Conservation (phyloP, 1,140 invertebrate genomes). For the Teleogryllus occipitalis region DNA sequence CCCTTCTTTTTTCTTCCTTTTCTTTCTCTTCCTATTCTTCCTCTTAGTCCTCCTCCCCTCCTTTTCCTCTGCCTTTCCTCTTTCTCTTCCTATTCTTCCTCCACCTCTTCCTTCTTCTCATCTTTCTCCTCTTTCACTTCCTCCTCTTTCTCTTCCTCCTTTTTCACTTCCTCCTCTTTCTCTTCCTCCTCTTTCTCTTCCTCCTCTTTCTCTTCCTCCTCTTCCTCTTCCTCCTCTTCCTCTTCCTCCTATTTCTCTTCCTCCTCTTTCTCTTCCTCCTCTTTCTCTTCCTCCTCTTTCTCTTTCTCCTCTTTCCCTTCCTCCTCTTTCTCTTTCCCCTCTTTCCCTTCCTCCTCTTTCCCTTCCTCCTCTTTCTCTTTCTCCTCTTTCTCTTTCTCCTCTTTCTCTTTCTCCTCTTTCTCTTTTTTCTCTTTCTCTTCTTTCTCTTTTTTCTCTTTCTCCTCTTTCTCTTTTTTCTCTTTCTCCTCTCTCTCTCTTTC, state of each 20-base stretch:
- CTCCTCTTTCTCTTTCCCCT: not conserved
- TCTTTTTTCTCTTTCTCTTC: not conserved
- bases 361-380: not conserved
- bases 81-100: not conserved
- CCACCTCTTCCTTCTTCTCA: not conserved
- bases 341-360: not conserved
- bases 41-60: not conserved
- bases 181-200: not conserved
- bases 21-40: not conserved
- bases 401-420: not conserved
- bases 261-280: not conserved
- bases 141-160: not conserved
- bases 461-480: constrained; percentile 5
- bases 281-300: not conserved
- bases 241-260: not conserved
- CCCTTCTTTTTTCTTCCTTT: not conserved
- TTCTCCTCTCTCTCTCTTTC: not conserved
- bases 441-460: not conserved
- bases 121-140: not conserved
- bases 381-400: not conserved
- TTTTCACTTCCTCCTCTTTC: not conserved
- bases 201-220: constrained; percentile 4
- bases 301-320: not conserved
- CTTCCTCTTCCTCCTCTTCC: not conserved
- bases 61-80: not conserved